Evolutionary conservation across 2,113 vertebrate species (phyloP).

Genomic region (Mus pahari): DNA sequence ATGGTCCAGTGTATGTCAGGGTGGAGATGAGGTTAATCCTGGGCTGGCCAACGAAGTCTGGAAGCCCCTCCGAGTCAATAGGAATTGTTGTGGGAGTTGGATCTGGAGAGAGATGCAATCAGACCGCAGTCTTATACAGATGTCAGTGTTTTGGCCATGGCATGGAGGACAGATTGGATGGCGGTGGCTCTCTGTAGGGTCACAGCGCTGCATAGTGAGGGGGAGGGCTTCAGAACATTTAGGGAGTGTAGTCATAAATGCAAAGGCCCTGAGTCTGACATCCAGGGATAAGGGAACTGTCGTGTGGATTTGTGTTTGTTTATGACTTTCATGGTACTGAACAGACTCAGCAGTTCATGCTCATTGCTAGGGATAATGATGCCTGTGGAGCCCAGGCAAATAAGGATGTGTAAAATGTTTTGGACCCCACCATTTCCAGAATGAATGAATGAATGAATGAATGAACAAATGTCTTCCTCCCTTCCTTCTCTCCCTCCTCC

Average conservation of each 20-base stretch:
- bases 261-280: constrained; percentile 18
- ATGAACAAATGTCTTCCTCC: not conserved
- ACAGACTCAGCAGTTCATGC: not conserved
- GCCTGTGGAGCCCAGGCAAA: not conserved
- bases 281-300: not conserved
- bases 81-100: constrained; percentile 29
- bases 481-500: not conserved
- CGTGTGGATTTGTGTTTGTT: not conserved
- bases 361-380: not conserved
- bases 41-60: not conserved
- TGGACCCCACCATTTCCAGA: not conserved
- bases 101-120: not conserved
- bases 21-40: not conserved
- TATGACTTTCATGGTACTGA: not conserved
- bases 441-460: not conserved
- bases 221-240: not conserved
- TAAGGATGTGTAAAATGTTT: not conserved
- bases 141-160: not conserved
- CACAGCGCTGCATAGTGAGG: not conserved
- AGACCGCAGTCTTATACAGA: not conserved
- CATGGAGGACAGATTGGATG: not conserved
- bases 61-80: not conserved
- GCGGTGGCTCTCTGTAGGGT: not conserved
- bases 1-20: not conserved
- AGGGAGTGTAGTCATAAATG: not conserved